These are phyloP conservation scores for Smutsia temminckii DNA, from an alignment of 2,797 vertebrate genomes.

Conservation along the genomic window DNA sequence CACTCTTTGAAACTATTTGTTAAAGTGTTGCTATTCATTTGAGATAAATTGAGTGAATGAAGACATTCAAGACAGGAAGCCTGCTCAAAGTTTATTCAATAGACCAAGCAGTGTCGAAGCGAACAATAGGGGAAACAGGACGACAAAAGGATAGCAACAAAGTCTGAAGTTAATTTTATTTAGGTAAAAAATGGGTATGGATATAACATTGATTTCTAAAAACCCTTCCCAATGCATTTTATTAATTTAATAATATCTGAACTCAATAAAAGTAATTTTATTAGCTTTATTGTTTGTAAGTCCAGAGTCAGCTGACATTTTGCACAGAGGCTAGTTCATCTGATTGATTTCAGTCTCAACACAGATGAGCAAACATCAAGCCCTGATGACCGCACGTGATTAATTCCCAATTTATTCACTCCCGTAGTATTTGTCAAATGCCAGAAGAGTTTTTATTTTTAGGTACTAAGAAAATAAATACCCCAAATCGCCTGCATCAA, in stretches of 20 bases:
- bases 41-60: neutral
- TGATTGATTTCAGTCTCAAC: constrained; percentile 58
- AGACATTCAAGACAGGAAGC: neutral
- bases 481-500: neutral
- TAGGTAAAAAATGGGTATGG: constrained; percentile 39
- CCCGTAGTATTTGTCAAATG: constrained; percentile 30
- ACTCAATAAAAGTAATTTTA: constrained; percentile 53
- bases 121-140: neutral
- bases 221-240: constrained; percentile 18
- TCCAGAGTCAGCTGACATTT: constrained; percentile 56
- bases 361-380: constrained; percentile 39
- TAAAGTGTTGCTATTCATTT: neutral
- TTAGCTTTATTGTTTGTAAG: constrained; percentile 48
- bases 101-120: constrained; percentile 6
- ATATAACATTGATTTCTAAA: constrained; percentile 55
- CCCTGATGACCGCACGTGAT: constrained; percentile 43
- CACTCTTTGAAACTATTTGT: neutral
- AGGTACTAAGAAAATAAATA: constrained; percentile 12
- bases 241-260: constrained; percentile 63
- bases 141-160: neutral
- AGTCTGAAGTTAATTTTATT: constrained; percentile 23
- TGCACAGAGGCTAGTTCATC: constrained; percentile 6
- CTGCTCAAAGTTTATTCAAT: constrained; percentile 23
- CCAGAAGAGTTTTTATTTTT: neutral
- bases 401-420: constrained; percentile 54